Evolutionary conservation across 2,888 invertebrate genomes (phyloP).

Genomic region (Andrena praecox): DNA sequence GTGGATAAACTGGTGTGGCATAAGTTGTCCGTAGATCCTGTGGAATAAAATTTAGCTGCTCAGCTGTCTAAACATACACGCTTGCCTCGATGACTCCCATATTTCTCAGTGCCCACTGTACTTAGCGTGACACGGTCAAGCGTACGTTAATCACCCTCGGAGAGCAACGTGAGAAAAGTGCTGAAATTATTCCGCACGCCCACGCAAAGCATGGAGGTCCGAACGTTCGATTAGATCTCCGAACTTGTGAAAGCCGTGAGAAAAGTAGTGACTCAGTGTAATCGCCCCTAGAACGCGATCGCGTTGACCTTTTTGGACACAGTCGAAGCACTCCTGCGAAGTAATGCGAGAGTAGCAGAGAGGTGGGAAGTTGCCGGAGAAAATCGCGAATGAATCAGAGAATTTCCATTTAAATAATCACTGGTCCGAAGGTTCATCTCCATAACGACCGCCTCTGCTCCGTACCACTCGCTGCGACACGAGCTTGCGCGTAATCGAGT

Average conservation of each 20-base stretch:
- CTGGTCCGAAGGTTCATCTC: constrained; percentile 26
- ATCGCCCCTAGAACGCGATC: constrained; percentile 2
- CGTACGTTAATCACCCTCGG: background rate
- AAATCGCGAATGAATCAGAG: constrained; percentile 3
- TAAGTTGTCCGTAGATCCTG: too few relatives aligned
- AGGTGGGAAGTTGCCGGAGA: background rate
- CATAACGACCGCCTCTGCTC: constrained; percentile 1
- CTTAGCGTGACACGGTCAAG: background rate
- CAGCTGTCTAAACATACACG: too few relatives aligned
- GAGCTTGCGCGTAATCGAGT: constrained; percentile 46
- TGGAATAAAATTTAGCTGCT: too few relatives aligned
- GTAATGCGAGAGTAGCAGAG: too few relatives aligned
- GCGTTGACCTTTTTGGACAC: constrained; percentile 28
- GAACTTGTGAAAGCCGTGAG: constrained; percentile 36
- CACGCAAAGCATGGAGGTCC: constrained; percentile 34
- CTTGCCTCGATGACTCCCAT: background rate
- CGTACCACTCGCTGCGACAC: constrained; percentile 29
- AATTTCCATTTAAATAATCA: constrained; percentile 20
- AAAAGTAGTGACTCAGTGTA: constrained; percentile 41
- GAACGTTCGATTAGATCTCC: constrained; percentile 38
- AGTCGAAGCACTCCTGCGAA: background rate
- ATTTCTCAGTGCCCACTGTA: background rate
- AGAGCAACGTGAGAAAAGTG: constrained; percentile 28
- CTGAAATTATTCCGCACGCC: background rate
- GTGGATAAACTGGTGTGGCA: too few relatives aligned